Percentiles rank a stretch among this genome's conserved stretches.
Evolutionary conservation across 2,888 invertebrate species (phyloP).

Genomic region (Aporophyla lueneburgensis): DNA sequence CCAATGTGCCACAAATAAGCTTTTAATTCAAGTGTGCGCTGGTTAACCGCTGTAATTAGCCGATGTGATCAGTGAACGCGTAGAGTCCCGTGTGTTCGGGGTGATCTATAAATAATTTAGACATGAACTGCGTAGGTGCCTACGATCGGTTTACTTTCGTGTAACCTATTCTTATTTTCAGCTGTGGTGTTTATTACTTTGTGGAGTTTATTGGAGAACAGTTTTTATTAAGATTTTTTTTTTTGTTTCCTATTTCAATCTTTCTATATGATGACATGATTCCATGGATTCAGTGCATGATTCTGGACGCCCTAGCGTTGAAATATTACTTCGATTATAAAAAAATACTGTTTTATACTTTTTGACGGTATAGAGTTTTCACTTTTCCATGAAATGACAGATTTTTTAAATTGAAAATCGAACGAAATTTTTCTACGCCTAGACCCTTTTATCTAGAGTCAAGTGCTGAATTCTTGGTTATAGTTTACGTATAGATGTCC

Average conservation of each 20-base stretch:
- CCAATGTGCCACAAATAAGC: slow-evolving; percentile 49
- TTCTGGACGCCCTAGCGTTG: too few relatives aligned
- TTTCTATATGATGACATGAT: neutral
- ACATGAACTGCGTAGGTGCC: neutral
- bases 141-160: neutral
- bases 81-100: slow-evolving; percentile 6
- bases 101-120: slow-evolving; percentile 25
- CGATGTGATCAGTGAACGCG: slow-evolving; percentile 15
- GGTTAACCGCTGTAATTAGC: slow-evolving; percentile 50
- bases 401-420: neutral
- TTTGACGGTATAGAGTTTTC: too few relatives aligned
- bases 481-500: neutral
- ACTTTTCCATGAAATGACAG: too few relatives aligned
- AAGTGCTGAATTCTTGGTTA: neutral
- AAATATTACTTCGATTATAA: too few relatives aligned
- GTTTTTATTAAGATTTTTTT: neutral
- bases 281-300: too few relatives aligned
- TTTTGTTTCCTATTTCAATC: neutral
- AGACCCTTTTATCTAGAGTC: neutral
- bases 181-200: too few relatives aligned
- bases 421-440: too few relatives aligned
- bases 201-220: neutral
- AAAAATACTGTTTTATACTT: too few relatives aligned
- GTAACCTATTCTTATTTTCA: neutral
- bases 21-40: slow-evolving; percentile 37